A percentile compares a stretch with the other conserved stretches of the same genome.
phyloP scores from a whole-genome alignment of 1,140 invertebrate genomes.

The Listronotus oregonensis region DNA sequence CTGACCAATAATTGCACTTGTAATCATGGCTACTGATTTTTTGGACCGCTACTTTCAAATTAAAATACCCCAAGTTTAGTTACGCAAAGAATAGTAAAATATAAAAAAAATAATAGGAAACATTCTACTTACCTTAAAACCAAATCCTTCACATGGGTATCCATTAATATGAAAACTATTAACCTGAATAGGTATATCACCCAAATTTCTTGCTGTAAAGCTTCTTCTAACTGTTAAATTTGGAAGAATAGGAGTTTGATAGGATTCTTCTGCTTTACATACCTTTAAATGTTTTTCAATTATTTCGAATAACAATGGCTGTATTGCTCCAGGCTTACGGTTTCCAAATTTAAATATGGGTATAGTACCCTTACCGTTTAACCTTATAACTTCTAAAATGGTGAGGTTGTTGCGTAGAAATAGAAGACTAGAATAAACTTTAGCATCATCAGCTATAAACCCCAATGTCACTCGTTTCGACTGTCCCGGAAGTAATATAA shows the following conservation, averaged over 20 bases:
- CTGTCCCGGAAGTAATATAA: conserved; percentile 58
- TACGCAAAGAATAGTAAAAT: too few species aligned
- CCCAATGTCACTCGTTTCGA: conserved; percentile 41
- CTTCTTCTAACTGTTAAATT: conserved; percentile 81
- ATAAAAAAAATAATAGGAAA: too few species aligned
- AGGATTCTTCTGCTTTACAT: conserved; percentile 73
- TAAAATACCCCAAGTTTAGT: too few species aligned
- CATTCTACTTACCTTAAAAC: conserved; percentile 59
- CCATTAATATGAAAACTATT: conserved; percentile 78
- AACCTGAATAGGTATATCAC: conserved; percentile 79
- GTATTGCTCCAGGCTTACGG: conserved; percentile 75
- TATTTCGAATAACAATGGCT: conserved; percentile 83
- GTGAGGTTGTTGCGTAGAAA: conserved; percentile 88
- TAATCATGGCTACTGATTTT: too few species aligned
- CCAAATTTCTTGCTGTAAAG: conserved; percentile 87
- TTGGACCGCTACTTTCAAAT: too few species aligned
- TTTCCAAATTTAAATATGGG: conserved; percentile 92
- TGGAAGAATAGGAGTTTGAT: conserved; percentile 66
- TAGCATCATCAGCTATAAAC: conserved; percentile 53
- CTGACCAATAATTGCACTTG: too few species aligned
- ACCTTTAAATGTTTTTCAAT: conserved; percentile 81
- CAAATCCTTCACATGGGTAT: conserved; percentile 81
- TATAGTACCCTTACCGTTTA: conserved; percentile 81
- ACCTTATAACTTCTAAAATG: conserved; percentile 80
- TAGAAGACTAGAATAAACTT: conserved; percentile 56